A percentile compares a stretch with the other conserved stretches of the same genome.
Evolutionary conservation across 53 echinoderm and acorn worm species (phyloP).

Genomic region (Patiria pectinifera): DNA sequence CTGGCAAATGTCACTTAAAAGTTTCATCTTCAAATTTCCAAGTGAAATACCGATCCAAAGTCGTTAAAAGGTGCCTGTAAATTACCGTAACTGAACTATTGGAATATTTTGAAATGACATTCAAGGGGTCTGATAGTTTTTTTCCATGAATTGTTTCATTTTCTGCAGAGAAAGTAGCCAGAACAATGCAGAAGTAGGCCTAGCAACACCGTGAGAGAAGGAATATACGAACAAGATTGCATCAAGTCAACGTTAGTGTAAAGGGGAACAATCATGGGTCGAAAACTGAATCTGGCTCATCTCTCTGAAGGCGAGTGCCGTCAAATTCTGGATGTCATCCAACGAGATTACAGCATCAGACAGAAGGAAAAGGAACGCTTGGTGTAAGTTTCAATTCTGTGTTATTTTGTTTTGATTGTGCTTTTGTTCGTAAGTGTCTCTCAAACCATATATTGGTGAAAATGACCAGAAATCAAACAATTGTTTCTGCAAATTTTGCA

Average conservation of each 20-base stretch:
- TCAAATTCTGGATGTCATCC: slow-evolving; percentile 95
- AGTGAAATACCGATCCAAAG: too few species aligned
- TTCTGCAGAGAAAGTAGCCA: too few species aligned
- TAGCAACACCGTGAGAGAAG: not conserved
- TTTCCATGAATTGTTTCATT: too few species aligned
- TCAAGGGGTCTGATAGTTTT: too few species aligned
- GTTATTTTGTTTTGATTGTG: not conserved
- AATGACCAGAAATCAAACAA: not conserved
- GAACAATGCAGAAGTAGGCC: not conserved
- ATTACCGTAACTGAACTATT: too few species aligned
- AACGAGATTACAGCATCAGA: slow-evolving; percentile 88
- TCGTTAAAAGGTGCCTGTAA: too few species aligned
- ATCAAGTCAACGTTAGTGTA: not conserved
- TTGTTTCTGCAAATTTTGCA: too few species aligned
- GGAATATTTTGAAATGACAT: too few species aligned
- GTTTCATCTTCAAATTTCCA: too few species aligned
- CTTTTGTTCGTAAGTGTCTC: not conserved
- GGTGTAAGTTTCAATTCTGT: slow-evolving; percentile 69
- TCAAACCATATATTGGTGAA: not conserved
- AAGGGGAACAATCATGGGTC: slow-evolving; percentile 70
- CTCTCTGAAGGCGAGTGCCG: slow-evolving; percentile 92
- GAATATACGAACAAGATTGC: not conserved
- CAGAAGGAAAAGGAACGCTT: slow-evolving; percentile 89
- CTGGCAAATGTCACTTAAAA: too few species aligned
- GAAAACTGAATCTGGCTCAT: slow-evolving; percentile 91